Base-by-base conservation (phyloP, 1,140 invertebrate genomes). In the Ptiloglossa arizonensis region DNA sequence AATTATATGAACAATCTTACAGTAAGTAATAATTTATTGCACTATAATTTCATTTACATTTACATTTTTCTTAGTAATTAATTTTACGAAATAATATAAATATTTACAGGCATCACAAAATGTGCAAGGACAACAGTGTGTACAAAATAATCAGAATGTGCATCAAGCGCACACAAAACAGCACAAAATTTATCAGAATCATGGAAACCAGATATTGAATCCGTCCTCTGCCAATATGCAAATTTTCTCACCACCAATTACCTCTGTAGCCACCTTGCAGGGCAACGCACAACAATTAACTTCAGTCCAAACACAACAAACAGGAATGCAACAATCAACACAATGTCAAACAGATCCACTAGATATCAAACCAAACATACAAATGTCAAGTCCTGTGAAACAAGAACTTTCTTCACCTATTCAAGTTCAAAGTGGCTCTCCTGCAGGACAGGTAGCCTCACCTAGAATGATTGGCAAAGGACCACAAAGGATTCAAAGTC, bases 261-360 rank as follows among this genome's bases (percentile, higher is more conserved):
- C 68, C n/a, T 68, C 85, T 27, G 44, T 71, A 66, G 27, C 75
- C 56, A 56, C 72, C 19, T 22, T 86, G 35, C 85, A 87, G 64
- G 81, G 48, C 50, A 81, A 77, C 69, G 59, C 76, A 62, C 84
- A 84, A 74, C 82, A 85, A 59, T 66, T 82, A 50, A 48, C 83
- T 0, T n/a, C 88, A 86, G 52, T 79, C 77, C 87, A 76, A 85
- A 64, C 73, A 68, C 86, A 78, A 54, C 75, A 62, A 74, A 38
- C 82, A 72, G 60, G 64, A 69, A 78, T 79, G 41, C 90, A 91
- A 67, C 91, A 91, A 66, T 90, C 91, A 6, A 84, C 87, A 0
- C 92, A 92, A 27, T 92, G 90, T 76, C 92, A 93, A 68, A 91
- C 87, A 0, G 92, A 93, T 66, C 83, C 88, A 9, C 79, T 88